A percentile compares a stretch with the other conserved stretches of the same genome.
These are phyloP conservation scores for Labeo rohita DNA, from an alignment of 2,113 vertebrate species.

Conservation along the genomic window DNA sequence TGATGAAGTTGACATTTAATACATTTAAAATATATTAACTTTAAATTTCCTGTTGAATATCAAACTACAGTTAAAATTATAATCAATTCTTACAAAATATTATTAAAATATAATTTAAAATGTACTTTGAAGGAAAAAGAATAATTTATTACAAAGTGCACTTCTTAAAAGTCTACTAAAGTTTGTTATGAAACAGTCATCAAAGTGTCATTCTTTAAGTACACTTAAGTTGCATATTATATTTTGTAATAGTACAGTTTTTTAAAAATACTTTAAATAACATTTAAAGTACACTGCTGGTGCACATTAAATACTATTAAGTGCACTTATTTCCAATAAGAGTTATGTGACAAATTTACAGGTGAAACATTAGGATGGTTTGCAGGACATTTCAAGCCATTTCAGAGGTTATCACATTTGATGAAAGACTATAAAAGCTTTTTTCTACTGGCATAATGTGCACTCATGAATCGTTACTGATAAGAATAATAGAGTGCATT, in stretches of 20 bases:
- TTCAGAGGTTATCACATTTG: neutral
- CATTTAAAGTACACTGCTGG: neutral
- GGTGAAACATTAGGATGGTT: neutral
- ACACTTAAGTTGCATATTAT: too few species aligned
- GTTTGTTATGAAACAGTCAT: too few species aligned
- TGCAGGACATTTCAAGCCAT: neutral
- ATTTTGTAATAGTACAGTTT: too few species aligned
- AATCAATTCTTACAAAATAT: too few species aligned
- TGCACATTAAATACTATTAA: neutral
- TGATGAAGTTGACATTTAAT: neutral
- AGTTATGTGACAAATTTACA: neutral
- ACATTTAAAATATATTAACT: neutral
- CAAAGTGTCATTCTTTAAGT: too few species aligned
- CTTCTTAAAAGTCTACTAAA: neutral
- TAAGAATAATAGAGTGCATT: neutral
- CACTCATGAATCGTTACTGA: neutral
- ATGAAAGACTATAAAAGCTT: neutral
- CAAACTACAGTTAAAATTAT: neutral
- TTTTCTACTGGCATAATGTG: neutral
- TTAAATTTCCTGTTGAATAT: neutral
- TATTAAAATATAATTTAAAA: neutral
- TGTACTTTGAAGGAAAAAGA: neutral
- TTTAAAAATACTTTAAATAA: neutral
- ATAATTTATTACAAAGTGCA: neutral
- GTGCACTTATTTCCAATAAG: neutral